Evolutionary conservation across 2,888 invertebrate genomes (phyloP).

Genomic region (Caenorhabditis sinica): DNA sequence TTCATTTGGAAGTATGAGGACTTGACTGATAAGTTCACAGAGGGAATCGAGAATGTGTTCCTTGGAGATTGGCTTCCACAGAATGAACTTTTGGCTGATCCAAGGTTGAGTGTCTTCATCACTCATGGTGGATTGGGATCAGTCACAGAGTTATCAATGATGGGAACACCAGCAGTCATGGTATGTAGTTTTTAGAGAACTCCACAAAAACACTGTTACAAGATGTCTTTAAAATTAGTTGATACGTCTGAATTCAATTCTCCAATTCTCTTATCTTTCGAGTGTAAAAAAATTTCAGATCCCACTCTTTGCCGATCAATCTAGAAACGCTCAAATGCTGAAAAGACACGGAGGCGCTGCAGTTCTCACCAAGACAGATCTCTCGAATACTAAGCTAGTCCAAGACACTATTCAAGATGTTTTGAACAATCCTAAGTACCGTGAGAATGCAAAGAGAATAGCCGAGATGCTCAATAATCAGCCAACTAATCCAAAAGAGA

Average conservation of each 20-base stretch:
- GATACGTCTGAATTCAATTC: neutral
- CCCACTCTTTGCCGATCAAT: conserved; percentile 76
- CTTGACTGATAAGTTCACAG: conserved; percentile 30
- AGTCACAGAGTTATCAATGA: conserved; percentile 64
- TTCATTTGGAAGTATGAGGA: conserved; percentile 77
- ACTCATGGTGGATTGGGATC: conserved; percentile 71
- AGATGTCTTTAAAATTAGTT: neutral
- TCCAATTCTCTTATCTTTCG: no score
- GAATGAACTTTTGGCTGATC: conserved; percentile 61
- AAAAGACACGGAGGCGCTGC: conserved; percentile 64
- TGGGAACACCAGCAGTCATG: conserved; percentile 66
- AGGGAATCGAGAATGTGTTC: conserved; percentile 67
- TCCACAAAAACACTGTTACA: neutral
- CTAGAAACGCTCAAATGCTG: conserved; percentile 72
- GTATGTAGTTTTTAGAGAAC: conserved; percentile 10
- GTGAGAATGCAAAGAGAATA: conserved; percentile 57
- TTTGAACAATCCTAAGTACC: conserved; percentile 61
- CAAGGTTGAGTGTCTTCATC: conserved; percentile 65
- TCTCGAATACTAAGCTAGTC: conserved; percentile 49
- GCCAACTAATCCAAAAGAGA: conserved; percentile 69
- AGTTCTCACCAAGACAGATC: conserved; percentile 64
- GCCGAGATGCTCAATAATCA: conserved; percentile 66
- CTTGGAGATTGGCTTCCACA: conserved; percentile 62
- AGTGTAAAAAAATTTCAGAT: conserved; percentile 57
- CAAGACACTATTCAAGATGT: conserved; percentile 55